Base-by-base conservation (phyloP, 2,113 vertebrate genomes). In the Thalassoma bifasciatum region DNA sequence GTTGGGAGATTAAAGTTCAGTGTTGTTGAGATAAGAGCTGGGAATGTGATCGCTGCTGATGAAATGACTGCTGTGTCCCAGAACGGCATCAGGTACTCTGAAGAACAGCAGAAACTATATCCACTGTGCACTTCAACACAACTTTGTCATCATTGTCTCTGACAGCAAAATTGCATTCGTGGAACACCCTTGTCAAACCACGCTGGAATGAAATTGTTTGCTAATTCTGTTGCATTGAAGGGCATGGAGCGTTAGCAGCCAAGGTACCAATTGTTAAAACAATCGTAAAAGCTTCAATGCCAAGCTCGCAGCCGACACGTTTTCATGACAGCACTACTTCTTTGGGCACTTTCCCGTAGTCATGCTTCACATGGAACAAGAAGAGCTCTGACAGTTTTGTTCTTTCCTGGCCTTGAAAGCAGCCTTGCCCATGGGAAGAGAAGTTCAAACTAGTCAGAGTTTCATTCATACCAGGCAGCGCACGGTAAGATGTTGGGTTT, bases 21-120 rank as follows among this genome's bases (percentile, higher is more conserved):
- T 47, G 72, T 23, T 68, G 52, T 63, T 47, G 47, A 64, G 58
- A 81, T 60, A 71, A 66, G 40, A 40, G 40, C 24, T 50, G 12
- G 57, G 30, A 30, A 23, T 62, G 36, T 52, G 62, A 58, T 53
- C 26, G 37, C 51, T 52, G 57, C 50, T 46, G 61, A 71, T 50
- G 62, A 56, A 47, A 56, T 72, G 21, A 47, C 21, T 47, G 46
- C 26, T 12, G 52, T 44, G 13, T 58, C 22, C 17, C 42, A 49
- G 66, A 26, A 40, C 23, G 3, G n/a, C 21, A 51, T 2, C 19
- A 42, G 50, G 23, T 36, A 10, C 51, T 23, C 10, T 2, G 10
- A 47, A 47, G n/a, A 61, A 21, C 47, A 70, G n/a, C 21, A 56
- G 40, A 47, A 51, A 22, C 36, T 36, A 0, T 14, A 44, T 4